A percentile compares a stretch with the other conserved stretches of the same genome.
Evolutionary conservation across 2,888 invertebrate species (phyloP).

Genomic region (Zeuzera pyrina): DNA sequence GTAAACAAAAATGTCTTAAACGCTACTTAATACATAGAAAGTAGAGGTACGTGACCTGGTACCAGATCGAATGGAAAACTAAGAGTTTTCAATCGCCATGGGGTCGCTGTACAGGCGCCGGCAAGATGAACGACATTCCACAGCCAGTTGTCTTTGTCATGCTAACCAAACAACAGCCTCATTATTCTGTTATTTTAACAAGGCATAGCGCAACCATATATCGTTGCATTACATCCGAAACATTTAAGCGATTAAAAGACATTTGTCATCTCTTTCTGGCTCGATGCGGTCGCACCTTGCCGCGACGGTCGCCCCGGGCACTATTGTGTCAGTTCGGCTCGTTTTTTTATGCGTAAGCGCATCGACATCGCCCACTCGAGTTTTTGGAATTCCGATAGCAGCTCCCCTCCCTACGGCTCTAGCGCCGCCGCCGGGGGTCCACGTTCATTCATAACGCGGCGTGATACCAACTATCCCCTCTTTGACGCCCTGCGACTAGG

Average conservation of each 20-base stretch:
- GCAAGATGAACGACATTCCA: constrained; percentile 55
- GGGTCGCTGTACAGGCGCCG: constrained; percentile 35
- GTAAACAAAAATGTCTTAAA: constrained; percentile 23
- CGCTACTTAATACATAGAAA: constrained; percentile 16
- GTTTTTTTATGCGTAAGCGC: constrained; percentile 46
- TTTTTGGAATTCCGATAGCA: constrained; percentile 62
- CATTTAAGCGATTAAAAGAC: constrained; percentile 10
- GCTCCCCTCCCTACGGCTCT: constrained; percentile 10
- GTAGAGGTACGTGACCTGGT: constrained; percentile 41
- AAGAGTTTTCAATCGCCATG: constrained; percentile 27
- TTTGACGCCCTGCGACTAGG: constrained; percentile 16
- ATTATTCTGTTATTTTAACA: constrained; percentile 69
- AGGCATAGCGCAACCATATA: constrained; percentile 36
- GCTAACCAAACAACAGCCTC: constrained; percentile 60
- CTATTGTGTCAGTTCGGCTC: constrained; percentile 47
- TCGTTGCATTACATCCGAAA: neutral
- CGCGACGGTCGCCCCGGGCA: constrained; percentile 25
- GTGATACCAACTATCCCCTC: constrained; percentile 30
- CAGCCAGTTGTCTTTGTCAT: constrained; percentile 51
- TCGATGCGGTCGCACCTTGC: constrained; percentile 19
- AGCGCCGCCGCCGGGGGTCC: constrained; percentile 40
- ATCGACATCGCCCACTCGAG: constrained; percentile 56
- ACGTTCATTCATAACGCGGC: constrained; percentile 65
- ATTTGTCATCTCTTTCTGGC: constrained; percentile 17
- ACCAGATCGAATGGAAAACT: constrained; percentile 55